Percentiles rank a stretch among this genome's conserved stretches.
These are phyloP conservation scores for Phoenicopterus ruber DNA, from an alignment of 2,113 vertebrate species.

Conservation along the genomic window DNA sequence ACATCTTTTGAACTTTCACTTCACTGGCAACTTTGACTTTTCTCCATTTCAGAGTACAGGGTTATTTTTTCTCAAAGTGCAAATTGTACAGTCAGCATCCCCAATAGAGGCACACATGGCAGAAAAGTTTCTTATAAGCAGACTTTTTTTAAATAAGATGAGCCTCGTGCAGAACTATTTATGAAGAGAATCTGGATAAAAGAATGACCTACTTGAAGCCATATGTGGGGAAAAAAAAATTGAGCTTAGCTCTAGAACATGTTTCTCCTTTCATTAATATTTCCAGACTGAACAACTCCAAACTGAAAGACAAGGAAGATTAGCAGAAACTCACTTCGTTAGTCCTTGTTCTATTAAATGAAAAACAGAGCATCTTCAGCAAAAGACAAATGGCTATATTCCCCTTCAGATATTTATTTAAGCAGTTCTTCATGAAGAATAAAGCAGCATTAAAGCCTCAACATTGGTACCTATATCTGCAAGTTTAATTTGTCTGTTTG, in stretches of 20 bases:
- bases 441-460: not conserved
- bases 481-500: not conserved
- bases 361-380: not conserved
- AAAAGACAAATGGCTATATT: not conserved
- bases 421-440: not conserved
- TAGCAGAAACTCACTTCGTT: not conserved
- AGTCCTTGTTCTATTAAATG: not conserved
- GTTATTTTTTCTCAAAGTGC: not conserved
- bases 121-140: not conserved
- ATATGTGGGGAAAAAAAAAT: rapidly evolving
- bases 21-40: not conserved
- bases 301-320: not conserved
- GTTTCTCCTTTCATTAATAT: not conserved
- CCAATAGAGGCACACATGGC: not conserved
- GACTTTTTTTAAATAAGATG: not conserved
- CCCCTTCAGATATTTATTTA: not conserved
- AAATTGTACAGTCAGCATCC: not conserved
- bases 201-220: not conserved
- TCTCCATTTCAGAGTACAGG: not conserved
- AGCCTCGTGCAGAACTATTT: not conserved
- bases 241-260: not conserved
- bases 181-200: not conserved
- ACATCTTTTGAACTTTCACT: not conserved
- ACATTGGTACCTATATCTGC: not conserved
- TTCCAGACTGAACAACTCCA: not conserved